Conservation (phyloP, 2,113 vertebrate genomes). For the Poeciliopsis turrubarensis region DNA sequence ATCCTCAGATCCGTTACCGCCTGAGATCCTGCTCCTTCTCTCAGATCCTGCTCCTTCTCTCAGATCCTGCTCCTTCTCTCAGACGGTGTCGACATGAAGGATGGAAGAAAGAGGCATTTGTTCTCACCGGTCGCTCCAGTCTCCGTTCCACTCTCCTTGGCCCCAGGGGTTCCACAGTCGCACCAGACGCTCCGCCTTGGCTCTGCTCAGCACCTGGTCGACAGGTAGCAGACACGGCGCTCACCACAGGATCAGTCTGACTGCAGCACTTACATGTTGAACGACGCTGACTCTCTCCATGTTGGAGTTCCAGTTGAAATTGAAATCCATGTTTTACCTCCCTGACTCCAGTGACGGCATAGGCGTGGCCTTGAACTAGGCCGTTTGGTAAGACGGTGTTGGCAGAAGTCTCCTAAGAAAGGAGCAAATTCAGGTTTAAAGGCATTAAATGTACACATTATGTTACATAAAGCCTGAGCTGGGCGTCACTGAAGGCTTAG, state of each 20-base stretch:
- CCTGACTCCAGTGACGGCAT: slow-evolving; percentile 83
- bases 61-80: neutral
- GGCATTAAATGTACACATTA: too few relatives aligned
- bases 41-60: neutral
- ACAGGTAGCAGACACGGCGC: too few relatives aligned
- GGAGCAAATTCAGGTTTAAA: neutral
- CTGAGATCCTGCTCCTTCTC: neutral
- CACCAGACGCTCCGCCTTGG: slow-evolving; percentile 75
- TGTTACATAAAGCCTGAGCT: neutral
- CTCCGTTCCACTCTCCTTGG: slow-evolving; percentile 83
- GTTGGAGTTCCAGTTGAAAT: too few relatives aligned
- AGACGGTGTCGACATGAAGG: neutral
- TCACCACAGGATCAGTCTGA: too few relatives aligned
- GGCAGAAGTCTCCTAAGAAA: slow-evolving; percentile 53
- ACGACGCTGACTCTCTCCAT: too few relatives aligned
- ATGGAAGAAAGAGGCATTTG: too few relatives aligned
- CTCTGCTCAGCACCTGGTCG: slow-evolving; percentile 76
- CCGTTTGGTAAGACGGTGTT: slow-evolving; percentile 69
- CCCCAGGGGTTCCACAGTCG: slow-evolving; percentile 87
- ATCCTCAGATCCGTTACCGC: too few relatives aligned
- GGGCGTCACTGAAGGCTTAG: too few relatives aligned
- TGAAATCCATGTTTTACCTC: slow-evolving; percentile 58
- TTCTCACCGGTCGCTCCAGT: slow-evolving; percentile 86
- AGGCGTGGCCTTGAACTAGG: slow-evolving; percentile 85
- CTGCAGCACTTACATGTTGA: too few relatives aligned